phyloP scores from a whole-genome alignment of 2,113 vertebrate species.

The Boleophthalmus pectinirostris region DNA sequence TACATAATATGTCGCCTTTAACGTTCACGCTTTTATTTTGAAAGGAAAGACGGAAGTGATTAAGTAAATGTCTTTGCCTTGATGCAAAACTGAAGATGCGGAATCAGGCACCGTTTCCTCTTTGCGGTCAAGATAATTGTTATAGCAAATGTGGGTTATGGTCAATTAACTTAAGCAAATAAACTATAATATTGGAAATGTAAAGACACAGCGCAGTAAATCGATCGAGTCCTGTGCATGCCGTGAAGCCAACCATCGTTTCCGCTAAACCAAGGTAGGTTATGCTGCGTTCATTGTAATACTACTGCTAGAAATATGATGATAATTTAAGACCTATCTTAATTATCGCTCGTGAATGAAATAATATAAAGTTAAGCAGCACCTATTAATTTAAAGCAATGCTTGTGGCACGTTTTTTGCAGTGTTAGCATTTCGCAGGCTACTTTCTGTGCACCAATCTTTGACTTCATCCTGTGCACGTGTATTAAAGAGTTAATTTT shows the following conservation, averaged over 20 bases:
- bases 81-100: not conserved
- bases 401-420: not conserved
- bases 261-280: not conserved
- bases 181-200: not conserved
- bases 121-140: not conserved
- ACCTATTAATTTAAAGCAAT: not conserved
- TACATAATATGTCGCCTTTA: too few relatives aligned
- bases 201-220: not conserved
- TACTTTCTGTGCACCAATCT: not conserved
- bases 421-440: not conserved
- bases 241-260: not conserved
- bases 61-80: not conserved
- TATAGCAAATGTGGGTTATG: not conserved
- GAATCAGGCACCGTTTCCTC: not conserved
- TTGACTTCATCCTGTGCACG: not conserved
- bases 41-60: conserved; percentile 21
- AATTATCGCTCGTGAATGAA: not conserved
- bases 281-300: not conserved
- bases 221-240: not conserved
- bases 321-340: not conserved
- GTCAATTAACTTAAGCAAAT: not conserved
- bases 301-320: not conserved
- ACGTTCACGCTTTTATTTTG: conserved; percentile 36
- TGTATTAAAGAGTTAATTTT: too few relatives aligned
- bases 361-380: not conserved